Evolutionary conservation across 2,113 vertebrate species (phyloP).

Genomic region (Xenopus laevis): DNA sequence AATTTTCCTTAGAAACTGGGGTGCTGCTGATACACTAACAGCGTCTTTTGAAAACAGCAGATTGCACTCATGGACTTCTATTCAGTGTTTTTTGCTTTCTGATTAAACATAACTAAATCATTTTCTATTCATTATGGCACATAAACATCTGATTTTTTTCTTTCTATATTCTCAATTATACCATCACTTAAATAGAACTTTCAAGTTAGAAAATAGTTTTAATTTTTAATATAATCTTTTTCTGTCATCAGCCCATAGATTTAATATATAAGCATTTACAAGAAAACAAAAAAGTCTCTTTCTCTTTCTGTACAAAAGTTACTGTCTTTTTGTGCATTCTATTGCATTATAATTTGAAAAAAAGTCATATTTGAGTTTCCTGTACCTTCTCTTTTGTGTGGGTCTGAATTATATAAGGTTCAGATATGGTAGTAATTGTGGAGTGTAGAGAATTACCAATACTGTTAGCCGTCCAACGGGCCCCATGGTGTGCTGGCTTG

Average conservation of each 20-base stretch:
- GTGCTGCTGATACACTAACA: constrained; percentile 69
- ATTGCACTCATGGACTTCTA: constrained; percentile 36
- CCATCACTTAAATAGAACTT: constrained; percentile 79
- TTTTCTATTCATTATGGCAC: constrained; percentile 65
- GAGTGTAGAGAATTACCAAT: constrained; percentile 89
- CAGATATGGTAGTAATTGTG: constrained; percentile 82
- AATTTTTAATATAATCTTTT: constrained; percentile 86
- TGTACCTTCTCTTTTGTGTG: constrained; percentile 96
- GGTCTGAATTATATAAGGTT: constrained; percentile 87
- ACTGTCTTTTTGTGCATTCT: constrained; percentile 86
- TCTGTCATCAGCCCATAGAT: constrained; percentile 80
- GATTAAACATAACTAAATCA: constrained; percentile 58
- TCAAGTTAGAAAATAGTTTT: constrained; percentile 90
- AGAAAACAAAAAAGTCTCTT: constrained; percentile 76
- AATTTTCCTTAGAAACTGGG: constrained; percentile 70
- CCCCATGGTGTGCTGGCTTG: constrained; percentile 83
- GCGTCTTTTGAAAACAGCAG: constrained; percentile 70
- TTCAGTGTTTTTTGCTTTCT: not conserved
- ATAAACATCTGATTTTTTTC: constrained; percentile 54
- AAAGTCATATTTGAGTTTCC: constrained; percentile 95
- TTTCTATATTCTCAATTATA: constrained; percentile 30
- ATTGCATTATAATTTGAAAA: constrained; percentile 76
- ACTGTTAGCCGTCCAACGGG: constrained; percentile 92
- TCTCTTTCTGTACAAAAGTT: constrained; percentile 92
- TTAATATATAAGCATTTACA: constrained; percentile 96